Percentiles rank a stretch among this genome's conserved stretches.
Conservation (phyloP, 2,888 invertebrate species). For the Gandaritis pyraliata region DNA sequence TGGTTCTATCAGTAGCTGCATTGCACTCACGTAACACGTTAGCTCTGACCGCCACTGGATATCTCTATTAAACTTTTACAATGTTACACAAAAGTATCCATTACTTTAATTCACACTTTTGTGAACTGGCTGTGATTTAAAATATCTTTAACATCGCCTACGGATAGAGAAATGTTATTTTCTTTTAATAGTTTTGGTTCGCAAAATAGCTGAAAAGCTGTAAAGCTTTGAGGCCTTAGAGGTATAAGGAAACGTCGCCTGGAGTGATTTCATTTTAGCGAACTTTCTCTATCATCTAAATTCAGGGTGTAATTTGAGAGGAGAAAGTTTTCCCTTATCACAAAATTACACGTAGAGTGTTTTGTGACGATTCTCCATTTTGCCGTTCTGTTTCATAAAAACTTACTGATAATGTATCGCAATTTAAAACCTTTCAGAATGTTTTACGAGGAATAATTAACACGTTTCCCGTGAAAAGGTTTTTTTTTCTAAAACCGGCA, state of each 20-base stretch:
- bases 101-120: constrained; percentile 29
- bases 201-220: constrained; percentile 55
- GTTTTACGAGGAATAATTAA: constrained; percentile 15
- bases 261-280: constrained; percentile 77
- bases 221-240: constrained; percentile 57
- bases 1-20: constrained; percentile 67
- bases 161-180: constrained; percentile 34
- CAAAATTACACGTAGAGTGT: constrained; percentile 80
- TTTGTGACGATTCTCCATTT: constrained; percentile 75
- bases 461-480: neutral
- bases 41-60: constrained; percentile 63
- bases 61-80: constrained; percentile 58
- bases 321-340: constrained; percentile 80
- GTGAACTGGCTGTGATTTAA: constrained; percentile 20
- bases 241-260: constrained; percentile 70
- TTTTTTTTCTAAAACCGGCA: constrained; percentile 12
- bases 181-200: constrained; percentile 49
- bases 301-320: constrained; percentile 80
- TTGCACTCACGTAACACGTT: constrained; percentile 63
- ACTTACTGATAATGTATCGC: constrained; percentile 45
- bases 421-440: constrained; percentile 14
- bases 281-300: constrained; percentile 80
- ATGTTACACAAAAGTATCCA: constrained; percentile 43
- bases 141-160: constrained; percentile 11
- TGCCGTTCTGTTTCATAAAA: constrained; percentile 54